These are phyloP conservation scores for Bucorvus abyssinicus DNA, from an alignment of 2,797 vertebrate genomes.

Conservation along the genomic window DNA sequence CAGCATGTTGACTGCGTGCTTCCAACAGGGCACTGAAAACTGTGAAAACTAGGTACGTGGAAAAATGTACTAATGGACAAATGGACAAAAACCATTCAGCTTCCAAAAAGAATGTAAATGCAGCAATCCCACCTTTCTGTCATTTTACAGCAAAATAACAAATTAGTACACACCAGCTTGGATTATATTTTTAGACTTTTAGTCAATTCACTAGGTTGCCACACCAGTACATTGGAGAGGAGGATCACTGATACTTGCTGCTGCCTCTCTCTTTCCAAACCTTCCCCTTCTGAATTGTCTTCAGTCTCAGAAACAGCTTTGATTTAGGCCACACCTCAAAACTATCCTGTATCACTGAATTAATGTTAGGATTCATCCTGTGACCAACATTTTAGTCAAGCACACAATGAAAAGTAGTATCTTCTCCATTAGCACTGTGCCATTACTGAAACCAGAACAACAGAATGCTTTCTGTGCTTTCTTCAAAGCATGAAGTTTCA, in stretches of 20 bases:
- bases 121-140: neutral
- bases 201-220: neutral
- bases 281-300: neutral
- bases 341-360: neutral
- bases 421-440: accelerated
- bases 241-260: neutral
- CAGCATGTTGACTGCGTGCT: neutral
- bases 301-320: neutral
- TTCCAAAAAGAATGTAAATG: neutral
- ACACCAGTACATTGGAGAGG: neutral
- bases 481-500: neutral
- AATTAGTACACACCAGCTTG: neutral
- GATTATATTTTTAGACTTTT: neutral
- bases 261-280: neutral
- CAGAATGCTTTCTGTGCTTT: neutral
- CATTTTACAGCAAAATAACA: neutral
- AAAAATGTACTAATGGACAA: neutral
- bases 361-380: neutral
- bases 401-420: neutral
- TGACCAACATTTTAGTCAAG: neutral
- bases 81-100: neutral
- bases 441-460: neutral
- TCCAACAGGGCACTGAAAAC: neutral
- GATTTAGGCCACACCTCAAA: neutral
- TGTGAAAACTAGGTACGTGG: neutral